Conservation (phyloP, 2,797 vertebrate genomes). For the Scarus forsteni region DNA sequence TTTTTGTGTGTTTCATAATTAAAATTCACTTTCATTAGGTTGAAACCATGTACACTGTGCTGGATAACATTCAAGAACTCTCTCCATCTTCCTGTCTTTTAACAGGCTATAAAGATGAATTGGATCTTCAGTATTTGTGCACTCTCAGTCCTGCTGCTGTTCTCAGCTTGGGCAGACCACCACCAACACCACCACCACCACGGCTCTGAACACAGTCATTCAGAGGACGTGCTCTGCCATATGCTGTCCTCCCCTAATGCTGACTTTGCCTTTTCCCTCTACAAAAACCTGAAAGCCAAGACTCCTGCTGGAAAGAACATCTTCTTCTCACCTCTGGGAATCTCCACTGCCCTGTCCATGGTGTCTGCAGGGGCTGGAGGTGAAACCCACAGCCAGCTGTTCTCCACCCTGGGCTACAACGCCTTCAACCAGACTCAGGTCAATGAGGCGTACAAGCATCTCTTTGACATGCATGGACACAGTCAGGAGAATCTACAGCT, state of each 20-base stretch:
- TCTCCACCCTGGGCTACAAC: conserved; percentile 82
- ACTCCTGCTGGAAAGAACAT: conserved; percentile 75
- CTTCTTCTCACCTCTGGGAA: conserved; percentile 88
- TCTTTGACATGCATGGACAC: conserved; percentile 76
- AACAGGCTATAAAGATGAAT: background rate
- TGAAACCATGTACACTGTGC: too few relatives aligned
- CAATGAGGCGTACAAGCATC: conserved; percentile 81
- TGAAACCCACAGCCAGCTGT: conserved; percentile 85
- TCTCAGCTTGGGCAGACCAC: conserved; percentile 46
- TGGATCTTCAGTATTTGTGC: conserved; percentile 29
- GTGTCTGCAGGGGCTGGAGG: conserved; percentile 85
- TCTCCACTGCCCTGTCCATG: conserved; percentile 87
- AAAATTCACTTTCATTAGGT: too few relatives aligned
- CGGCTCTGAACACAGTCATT: conserved; percentile 24
- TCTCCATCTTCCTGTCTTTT: too few relatives aligned
- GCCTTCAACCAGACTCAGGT: conserved; percentile 67
- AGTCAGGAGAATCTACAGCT: conserved; percentile 61
- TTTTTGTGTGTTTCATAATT: too few relatives aligned
- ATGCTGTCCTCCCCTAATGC: conserved; percentile 65
- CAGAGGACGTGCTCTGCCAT: conserved; percentile 14
- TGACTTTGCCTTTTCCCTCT: conserved; percentile 84
- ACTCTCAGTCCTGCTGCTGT: conserved; percentile 54
- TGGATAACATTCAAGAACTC: too few relatives aligned
- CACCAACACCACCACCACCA: conserved; percentile 23
- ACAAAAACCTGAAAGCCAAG: conserved; percentile 74